These are phyloP conservation scores for Platycheirus rosarum DNA, from an alignment of 2,888 invertebrate species.

Conservation along the genomic window DNA sequence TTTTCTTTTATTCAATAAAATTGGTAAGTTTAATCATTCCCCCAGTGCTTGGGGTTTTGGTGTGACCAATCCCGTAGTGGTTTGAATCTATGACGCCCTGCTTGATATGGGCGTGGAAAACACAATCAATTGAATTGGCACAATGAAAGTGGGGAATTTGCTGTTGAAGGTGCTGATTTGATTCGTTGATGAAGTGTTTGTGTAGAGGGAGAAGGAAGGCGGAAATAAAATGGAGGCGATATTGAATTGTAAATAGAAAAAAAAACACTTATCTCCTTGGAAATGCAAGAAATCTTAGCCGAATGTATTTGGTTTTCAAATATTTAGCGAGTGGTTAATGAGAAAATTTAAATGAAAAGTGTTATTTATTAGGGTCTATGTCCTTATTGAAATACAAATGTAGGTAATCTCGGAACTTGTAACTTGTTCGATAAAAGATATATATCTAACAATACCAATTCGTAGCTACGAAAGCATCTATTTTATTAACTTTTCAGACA, in stretches of 20 bases:
- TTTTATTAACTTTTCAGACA: too few relatives aligned
- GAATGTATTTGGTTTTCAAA: too few relatives aligned
- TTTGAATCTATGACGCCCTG: slow-evolving; percentile 68
- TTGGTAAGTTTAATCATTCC: slow-evolving; percentile 66
- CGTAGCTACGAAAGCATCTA: too few relatives aligned
- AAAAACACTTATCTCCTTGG: too few relatives aligned
- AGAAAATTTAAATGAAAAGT: too few relatives aligned
- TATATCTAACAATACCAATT: too few relatives aligned
- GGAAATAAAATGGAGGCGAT: slow-evolving; percentile 67
- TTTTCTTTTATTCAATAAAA: slow-evolving; percentile 64
- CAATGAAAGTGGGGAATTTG: slow-evolving; percentile 71
- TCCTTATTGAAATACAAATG: too few relatives aligned
- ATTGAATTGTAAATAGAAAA: slow-evolving; percentile 5
- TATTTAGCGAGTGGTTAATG: too few relatives aligned
- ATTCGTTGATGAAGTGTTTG: slow-evolving; percentile 56
- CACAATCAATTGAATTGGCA: slow-evolving; percentile 73
- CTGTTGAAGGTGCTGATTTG: slow-evolving; percentile 68
- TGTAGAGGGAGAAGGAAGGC: slow-evolving; percentile 57
- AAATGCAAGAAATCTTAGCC: too few relatives aligned
- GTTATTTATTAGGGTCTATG: too few relatives aligned
- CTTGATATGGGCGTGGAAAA: slow-evolving; percentile 73
- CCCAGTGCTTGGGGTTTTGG: slow-evolving; percentile 45
- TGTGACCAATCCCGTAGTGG: slow-evolving; percentile 68
- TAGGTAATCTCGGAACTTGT: too few relatives aligned
- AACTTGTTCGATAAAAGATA: too few relatives aligned